Conservation (phyloP, 1,140 invertebrate species). For the Coenobita brevimanus region DNA sequence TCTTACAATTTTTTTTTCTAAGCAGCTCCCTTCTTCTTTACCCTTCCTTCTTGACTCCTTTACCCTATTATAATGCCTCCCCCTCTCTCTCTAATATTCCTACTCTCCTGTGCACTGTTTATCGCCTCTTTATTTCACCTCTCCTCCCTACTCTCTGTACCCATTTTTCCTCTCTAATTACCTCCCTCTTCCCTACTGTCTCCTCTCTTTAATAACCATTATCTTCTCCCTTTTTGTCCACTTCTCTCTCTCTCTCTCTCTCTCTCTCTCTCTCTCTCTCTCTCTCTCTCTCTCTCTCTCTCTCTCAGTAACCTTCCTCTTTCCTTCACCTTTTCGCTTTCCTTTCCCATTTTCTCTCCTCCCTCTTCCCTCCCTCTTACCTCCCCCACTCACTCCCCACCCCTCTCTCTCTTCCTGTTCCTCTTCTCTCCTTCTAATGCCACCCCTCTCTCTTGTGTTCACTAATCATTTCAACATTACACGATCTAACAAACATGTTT, state of each 20-base stretch:
- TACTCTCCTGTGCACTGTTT: neutral
- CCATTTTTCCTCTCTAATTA: neutral
- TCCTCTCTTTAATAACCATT: neutral
- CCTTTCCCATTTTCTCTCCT: neutral
- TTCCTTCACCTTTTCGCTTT: neutral
- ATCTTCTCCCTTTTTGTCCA: neutral
- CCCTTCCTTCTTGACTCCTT: neutral
- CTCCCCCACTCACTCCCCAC: neutral
- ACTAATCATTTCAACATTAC: no score
- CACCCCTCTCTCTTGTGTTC: neutral
- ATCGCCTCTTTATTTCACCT: neutral
- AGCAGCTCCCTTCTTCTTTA: neutral
- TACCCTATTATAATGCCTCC: neutral
- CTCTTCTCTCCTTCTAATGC: neutral
- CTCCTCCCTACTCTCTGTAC: neutral
- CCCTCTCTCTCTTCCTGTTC: neutral
- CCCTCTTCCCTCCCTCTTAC: no score
- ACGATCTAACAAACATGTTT: no score
- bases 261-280: neutral
- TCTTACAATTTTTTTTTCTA: neutral
- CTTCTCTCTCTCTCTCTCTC: neutral
- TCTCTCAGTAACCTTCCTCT: neutral
- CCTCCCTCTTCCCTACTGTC: no score
- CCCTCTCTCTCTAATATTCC: neutral
- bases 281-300: neutral